These are phyloP conservation scores for Coracias cyanogaster DNA, from an alignment of 2,797 vertebrate species.

Conservation along the genomic window DNA sequence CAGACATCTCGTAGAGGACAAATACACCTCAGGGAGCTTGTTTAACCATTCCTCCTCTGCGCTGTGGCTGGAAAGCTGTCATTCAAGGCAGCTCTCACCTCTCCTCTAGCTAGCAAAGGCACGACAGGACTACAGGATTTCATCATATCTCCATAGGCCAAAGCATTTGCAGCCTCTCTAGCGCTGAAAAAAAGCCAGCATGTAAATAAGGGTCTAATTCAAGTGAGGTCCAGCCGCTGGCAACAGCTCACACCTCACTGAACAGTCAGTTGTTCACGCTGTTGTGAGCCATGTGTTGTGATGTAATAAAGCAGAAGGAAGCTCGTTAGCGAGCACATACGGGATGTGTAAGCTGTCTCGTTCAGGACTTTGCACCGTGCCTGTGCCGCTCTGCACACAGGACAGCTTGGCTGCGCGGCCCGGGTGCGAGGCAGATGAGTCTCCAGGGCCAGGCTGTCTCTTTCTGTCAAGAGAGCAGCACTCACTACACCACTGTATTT, in stretches of 20 bases:
- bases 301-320: not conserved
- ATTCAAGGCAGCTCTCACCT: not conserved
- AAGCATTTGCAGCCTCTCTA: not conserved
- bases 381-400: accelerated
- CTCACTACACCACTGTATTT: not conserved
- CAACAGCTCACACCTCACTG: not conserved
- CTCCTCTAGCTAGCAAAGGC: not conserved
- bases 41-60: not conserved
- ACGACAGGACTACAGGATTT: not conserved
- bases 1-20: not conserved
- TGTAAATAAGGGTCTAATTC: not conserved
- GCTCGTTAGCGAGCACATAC: accelerated
- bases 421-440: not conserved
- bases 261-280: not conserved
- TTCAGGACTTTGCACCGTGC: not conserved
- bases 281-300: not conserved
- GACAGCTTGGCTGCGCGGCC: not conserved
- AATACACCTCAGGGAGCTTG: not conserved
- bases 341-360: not conserved
- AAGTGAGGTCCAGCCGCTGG: not conserved
- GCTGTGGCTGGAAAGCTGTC: not conserved
- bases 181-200: not conserved
- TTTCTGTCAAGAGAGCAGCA: not conserved
- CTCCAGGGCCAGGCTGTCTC: not conserved
- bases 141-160: accelerated